These are phyloP conservation scores for Mormyrus iriodes DNA, from an alignment of 2,113 vertebrate genomes.

Conservation along the genomic window DNA sequence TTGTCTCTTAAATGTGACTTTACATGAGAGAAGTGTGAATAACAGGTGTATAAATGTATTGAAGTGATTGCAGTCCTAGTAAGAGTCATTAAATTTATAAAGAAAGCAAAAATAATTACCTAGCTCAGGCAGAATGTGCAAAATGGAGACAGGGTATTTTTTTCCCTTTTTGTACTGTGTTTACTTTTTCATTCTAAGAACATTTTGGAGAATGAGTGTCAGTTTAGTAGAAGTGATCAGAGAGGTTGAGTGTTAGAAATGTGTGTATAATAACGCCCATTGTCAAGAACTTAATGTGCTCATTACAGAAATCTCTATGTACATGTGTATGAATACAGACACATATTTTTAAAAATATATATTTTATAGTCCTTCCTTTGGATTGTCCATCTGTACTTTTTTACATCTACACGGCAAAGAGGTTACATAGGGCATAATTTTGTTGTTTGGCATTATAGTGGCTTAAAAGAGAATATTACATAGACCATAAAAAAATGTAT, in stretches of 20 bases:
- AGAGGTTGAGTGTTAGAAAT: neutral
- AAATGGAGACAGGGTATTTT: neutral
- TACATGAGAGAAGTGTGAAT: slow-evolving; percentile 6
- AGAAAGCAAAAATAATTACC: slow-evolving; percentile 1
- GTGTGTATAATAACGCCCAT: neutral
- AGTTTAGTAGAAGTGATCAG: neutral
- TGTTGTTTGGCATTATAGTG: neutral
- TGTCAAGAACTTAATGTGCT: neutral
- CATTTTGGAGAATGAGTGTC: neutral
- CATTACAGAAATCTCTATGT: neutral
- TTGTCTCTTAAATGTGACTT: neutral
- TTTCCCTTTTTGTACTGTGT: neutral
- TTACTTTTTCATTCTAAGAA: neutral
- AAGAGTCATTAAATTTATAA: neutral
- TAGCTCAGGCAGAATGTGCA: neutral
- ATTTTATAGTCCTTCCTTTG: neutral
- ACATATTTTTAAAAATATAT: neutral
- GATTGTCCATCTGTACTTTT: neutral
- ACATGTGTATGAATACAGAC: neutral
- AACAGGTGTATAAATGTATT: slow-evolving; percentile 17
- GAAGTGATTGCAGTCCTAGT: slow-evolving; percentile 5
- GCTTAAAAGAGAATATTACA: neutral
- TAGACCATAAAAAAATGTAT: neutral
- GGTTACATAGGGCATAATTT: neutral
- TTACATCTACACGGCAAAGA: neutral